phyloP scores from a whole-genome alignment of 2,797 vertebrate species.

The Chromis chromis region DNA sequence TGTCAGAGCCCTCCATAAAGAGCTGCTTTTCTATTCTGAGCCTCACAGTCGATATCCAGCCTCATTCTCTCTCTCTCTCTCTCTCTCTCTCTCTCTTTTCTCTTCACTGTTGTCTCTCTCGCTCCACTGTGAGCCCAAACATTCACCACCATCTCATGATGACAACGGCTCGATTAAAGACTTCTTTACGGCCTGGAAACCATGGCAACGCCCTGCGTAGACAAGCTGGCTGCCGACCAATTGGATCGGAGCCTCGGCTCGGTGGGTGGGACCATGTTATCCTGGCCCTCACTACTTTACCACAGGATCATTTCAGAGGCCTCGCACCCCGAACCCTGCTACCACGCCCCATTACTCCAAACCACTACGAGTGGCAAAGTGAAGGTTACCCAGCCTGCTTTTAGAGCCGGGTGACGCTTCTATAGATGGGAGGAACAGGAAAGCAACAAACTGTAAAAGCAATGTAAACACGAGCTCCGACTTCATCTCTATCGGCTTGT shows the following conservation, averaged over 20 bases:
- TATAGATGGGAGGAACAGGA: constrained; percentile 26
- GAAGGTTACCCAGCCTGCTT: constrained; percentile 41
- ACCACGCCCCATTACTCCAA: constrained; percentile 73
- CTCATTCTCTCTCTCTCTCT: constrained; percentile 22
- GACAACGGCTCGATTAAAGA: constrained; percentile 78
- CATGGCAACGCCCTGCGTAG: constrained; percentile 71
- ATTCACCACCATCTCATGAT: constrained; percentile 65
- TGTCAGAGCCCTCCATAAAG: constrained; percentile 22
- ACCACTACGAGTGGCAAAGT: constrained; percentile 55
- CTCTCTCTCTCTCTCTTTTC: constrained; percentile 19
- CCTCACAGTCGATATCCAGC: constrained; percentile 20
- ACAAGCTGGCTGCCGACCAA: constrained; percentile 72
- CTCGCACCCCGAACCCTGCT: constrained; percentile 49
- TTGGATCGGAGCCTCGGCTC: constrained; percentile 49
- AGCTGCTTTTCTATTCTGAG: constrained; percentile 58
- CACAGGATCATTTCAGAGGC: constrained; percentile 68
- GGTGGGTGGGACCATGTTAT: constrained; percentile 64
- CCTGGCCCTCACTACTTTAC: constrained; percentile 53
- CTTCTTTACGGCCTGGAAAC: constrained; percentile 68
- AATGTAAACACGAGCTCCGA: constrained; percentile 35
- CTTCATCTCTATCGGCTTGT: not conserved
- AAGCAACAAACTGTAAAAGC: constrained; percentile 25
- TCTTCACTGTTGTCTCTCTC: constrained; percentile 33
- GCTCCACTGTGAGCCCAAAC: constrained; percentile 32
- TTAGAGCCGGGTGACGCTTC: constrained; percentile 32